Evolutionary conservation across 2,113 vertebrate species (phyloP), one percentile per base, ranked within the genome.

Genomic region (Pachyramphus minor): DNA sequence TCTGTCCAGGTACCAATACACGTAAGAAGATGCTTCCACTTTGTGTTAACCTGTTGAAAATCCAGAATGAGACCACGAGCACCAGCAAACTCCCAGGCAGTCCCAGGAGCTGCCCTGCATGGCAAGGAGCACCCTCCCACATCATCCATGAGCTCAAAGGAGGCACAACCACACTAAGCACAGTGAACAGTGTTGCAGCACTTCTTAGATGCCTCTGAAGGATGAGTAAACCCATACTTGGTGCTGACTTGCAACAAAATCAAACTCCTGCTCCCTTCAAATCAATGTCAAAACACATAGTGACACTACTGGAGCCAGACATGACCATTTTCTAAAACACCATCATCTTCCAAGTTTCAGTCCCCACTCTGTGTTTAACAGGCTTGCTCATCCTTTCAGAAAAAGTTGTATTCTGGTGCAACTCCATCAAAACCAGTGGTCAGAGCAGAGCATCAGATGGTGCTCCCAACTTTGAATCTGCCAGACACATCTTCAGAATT

Each of bases 141-240:
- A 16, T 37, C 33, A 42, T 9, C 39, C 39, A 6, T 5, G 9
- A 0, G 0, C 21, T 19, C 16, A 20, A 44, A 20, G 31, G 25
- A 56, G 37, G 23, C 28, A 63, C 39, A 67, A 1, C 24, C 24
- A 14, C 11, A 31, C 19, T 7, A 18, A 63, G 63, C 24, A n/a
- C 24, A 19, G 9, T 6, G 53, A 64, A 28, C 0, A 52, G 20
- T 6, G 2, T 12, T 42, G 20, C 27, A 52, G 50, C 41, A 12
- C 24, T 44, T 71, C 24, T 39, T 13, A 53, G 35, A 6, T 41
- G 35, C 6, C 27, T 68, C 37, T 18, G 42, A 25, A 74, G 28
- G 23, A 20, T 17, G 20, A 71, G 31, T 9, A 44, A 55, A 20
- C 5, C 12, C 4, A 5, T 30, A 30, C 5, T 68, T 68, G 21